Base-by-base conservation (phyloP, 2,113 vertebrate genomes). In the Pampusana beccarii region DNA sequence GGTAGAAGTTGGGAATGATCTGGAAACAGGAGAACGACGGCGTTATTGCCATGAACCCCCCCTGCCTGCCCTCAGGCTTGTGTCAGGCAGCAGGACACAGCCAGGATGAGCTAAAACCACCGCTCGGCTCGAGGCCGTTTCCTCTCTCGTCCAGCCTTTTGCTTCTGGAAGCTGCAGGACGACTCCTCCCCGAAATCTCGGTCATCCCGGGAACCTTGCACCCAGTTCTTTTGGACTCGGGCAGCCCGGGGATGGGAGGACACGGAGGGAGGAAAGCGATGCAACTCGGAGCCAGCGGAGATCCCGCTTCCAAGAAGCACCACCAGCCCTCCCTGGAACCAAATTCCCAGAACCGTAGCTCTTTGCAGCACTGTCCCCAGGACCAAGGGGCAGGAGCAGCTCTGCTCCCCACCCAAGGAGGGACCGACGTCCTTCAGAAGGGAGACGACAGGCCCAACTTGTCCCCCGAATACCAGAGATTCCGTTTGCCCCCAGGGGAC, bases 1-100 rank as follows among this genome's bases (percentile, higher is more conserved):
- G 99, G 33, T 98, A 99, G 93, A 99, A 99, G 88, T 99, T 98
- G 95, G 99, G 98, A 74, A 99, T 99, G 97, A 99, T 99, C 99
- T 99, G 98, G 17, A 96, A 93, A 44, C 33, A 40, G 84, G 73
- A 78, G 42, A n/a, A 34, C 1, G 33, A 42, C 28, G 11, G 13
- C 1, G 1, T 72, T 25, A 88, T 65, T 19, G 26, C 51, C 65
- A 24, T 0, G 11, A 64, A 25, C 0, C 18, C 58, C 58, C 28
- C 13, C 31, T 20, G 66, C 33, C 31, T 11, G 5, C 65, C 12
- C 0, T 23, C 9, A 7, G 5, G 72, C 36, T 9, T 28, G 10
- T 0, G 31, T 8, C 74, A 13, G 34, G 34, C 1, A 8, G 70
- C 51, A 21, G 23, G 29, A 62, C 20, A 2, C 29, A 20, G 44